These are phyloP conservation scores for Drosophila nikananu DNA, from an alignment of 1,140 invertebrate genomes.

Conservation along the genomic window DNA sequence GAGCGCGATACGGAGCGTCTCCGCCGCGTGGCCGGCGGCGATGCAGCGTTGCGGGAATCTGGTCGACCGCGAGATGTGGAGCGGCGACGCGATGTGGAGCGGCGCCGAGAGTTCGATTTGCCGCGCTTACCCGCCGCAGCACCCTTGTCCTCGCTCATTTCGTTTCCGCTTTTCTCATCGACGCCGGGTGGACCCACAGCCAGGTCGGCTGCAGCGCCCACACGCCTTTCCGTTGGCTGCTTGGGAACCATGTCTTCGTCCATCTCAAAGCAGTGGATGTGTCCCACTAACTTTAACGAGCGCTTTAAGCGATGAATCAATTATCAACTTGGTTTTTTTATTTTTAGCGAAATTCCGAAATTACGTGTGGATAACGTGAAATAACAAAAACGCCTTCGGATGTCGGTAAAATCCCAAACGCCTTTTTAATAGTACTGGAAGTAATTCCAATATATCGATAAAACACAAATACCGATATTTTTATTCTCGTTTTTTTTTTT, in stretches of 20 bases:
- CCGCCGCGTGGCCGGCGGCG: constrained; percentile 55
- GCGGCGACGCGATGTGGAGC: constrained; percentile 54
- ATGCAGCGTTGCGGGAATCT: constrained; percentile 58
- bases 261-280: constrained; percentile 47
- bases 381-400: constrained; percentile 14
- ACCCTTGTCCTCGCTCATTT: constrained; percentile 51
- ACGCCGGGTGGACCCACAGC: constrained; percentile 78
- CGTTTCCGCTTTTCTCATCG: constrained; percentile 66
- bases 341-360: constrained; percentile 24
- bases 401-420: constrained; percentile 4
- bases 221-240: constrained; percentile 58
- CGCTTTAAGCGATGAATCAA: constrained; percentile 1
- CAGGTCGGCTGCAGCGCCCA: constrained; percentile 49
- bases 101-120: constrained; percentile 60
- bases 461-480: background rate
- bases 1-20: constrained; percentile 65
- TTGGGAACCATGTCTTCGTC: constrained; percentile 67
- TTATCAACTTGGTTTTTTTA: constrained; percentile 11
- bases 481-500: background rate
- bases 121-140: constrained; percentile 49
- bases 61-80: constrained; percentile 59
- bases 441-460: background rate
- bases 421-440: background rate
- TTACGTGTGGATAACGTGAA: constrained; percentile 36
- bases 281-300: constrained; percentile 31